Conservation (phyloP, 2,113 vertebrate genomes). For the Burhinus bistriatus region DNA sequence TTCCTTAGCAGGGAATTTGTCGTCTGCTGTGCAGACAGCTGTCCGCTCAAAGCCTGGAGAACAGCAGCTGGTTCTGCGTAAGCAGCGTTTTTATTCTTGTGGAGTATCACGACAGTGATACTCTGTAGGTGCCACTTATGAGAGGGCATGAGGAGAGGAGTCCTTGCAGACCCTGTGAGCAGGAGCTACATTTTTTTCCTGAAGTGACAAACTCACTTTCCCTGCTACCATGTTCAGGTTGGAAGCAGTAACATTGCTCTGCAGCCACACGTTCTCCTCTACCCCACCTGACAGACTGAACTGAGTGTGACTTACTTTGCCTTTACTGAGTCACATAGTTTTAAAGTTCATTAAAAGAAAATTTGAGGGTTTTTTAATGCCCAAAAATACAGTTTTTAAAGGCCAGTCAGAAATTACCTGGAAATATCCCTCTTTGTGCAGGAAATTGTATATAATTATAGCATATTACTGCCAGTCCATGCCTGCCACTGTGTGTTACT, state of each 20-base stretch:
- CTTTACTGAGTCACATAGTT: not conserved
- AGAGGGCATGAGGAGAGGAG: not conserved
- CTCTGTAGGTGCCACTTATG: not conserved
- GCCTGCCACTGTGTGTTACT: conserved; percentile 32
- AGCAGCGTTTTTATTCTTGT: not conserved
- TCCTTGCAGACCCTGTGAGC: not conserved
- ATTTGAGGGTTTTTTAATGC: not conserved
- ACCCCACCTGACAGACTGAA: not conserved
- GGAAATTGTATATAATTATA: conserved; percentile 56
- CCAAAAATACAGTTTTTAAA: not conserved
- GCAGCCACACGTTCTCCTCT: not conserved
- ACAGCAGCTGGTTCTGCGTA: not conserved
- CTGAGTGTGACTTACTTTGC: not conserved
- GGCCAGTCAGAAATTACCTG: conserved; percentile 38
- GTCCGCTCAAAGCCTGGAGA: fast-evolving
- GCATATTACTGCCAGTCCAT: conserved; percentile 1
- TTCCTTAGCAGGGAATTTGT: not conserved
- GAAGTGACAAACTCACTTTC: not conserved
- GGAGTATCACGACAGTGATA: fast-evolving
- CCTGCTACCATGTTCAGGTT: not conserved
- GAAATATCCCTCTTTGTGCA: conserved; percentile 34
- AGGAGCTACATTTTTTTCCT: not conserved
- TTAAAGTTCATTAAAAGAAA: conserved; percentile 30
- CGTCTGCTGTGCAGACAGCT: too few relatives aligned
- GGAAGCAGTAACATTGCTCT: not conserved